Conservation (phyloP, 2,113 vertebrate species). For the Cisticola juncidis region DNA sequence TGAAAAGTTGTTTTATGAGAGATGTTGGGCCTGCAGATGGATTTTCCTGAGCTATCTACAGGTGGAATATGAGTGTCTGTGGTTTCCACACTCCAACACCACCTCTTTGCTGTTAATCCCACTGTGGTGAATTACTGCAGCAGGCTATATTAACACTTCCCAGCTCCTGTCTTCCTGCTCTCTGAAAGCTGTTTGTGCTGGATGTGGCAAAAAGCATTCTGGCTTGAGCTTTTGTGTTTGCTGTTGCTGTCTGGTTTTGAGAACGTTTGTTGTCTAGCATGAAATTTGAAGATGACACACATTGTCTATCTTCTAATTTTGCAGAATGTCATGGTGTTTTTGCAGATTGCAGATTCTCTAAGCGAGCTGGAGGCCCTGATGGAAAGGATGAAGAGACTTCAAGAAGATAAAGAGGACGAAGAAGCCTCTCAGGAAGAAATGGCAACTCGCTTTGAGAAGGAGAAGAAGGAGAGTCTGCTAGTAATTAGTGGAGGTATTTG, state of each 20-base stretch:
- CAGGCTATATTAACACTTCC: neutral
- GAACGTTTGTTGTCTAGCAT: neutral
- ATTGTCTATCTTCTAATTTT: constrained; percentile 32
- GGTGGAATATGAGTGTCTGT: neutral
- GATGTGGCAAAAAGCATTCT: neutral
- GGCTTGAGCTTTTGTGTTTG: neutral
- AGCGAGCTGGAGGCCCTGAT: constrained; percentile 84
- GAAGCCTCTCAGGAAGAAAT: constrained; percentile 84
- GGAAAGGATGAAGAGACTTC: constrained; percentile 85
- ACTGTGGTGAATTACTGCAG: neutral
- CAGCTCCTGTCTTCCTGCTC: neutral
- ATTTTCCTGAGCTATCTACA: neutral
- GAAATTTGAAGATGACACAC: neutral
- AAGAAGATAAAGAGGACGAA: constrained; percentile 80
- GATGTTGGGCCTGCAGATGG: rapidly evolving
- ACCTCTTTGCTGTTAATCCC: neutral
- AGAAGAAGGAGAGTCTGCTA: constrained; percentile 84
- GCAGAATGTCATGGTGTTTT: constrained; percentile 49
- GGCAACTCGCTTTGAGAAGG: constrained; percentile 84
- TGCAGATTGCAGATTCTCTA: constrained; percentile 79
- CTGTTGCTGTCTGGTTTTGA: neutral
- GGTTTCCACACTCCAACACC: neutral
- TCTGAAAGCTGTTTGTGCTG: neutral
- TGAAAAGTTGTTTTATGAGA: neutral
- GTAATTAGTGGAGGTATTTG: constrained; percentile 80